Evolutionary conservation across 2,113 vertebrate genomes (phyloP).

Genomic region (Eira barbara): DNA sequence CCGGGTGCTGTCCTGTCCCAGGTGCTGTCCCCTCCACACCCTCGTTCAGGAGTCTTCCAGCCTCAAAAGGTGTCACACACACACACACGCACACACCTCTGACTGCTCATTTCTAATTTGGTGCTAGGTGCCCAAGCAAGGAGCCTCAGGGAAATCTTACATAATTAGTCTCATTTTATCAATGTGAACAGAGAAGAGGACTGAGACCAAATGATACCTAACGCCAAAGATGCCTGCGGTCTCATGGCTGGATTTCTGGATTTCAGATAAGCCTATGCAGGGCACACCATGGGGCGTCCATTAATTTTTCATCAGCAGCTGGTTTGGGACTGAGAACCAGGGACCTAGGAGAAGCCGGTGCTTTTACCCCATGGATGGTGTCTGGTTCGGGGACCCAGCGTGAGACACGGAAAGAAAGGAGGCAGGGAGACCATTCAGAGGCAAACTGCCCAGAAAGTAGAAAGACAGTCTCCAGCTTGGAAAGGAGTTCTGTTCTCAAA

Average conservation of each 20-base stretch:
- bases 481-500: constrained; percentile 27
- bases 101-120: constrained; percentile 38
- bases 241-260: neutral
- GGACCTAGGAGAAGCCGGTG: neutral
- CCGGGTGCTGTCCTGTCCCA: neutral
- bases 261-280: neutral
- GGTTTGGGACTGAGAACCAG: neutral
- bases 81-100: neutral
- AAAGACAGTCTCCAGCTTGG: neutral
- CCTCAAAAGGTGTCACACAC: neutral
- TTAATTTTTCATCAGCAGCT: neutral
- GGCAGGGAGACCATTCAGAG: neutral
- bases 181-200: neutral
- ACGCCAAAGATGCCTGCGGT: neutral
- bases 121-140: neutral
- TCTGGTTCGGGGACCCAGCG: neutral
- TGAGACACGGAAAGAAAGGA: neutral
- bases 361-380: neutral
- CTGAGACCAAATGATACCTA: neutral
- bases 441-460: neutral
- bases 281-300: neutral
- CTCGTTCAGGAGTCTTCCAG: neutral
- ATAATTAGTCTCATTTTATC: constrained; percentile 22
- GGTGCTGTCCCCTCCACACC: neutral
- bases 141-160: neutral